Conservation (phyloP, 2,797 vertebrate species). For the Hoplostethus atlanticus region DNA sequence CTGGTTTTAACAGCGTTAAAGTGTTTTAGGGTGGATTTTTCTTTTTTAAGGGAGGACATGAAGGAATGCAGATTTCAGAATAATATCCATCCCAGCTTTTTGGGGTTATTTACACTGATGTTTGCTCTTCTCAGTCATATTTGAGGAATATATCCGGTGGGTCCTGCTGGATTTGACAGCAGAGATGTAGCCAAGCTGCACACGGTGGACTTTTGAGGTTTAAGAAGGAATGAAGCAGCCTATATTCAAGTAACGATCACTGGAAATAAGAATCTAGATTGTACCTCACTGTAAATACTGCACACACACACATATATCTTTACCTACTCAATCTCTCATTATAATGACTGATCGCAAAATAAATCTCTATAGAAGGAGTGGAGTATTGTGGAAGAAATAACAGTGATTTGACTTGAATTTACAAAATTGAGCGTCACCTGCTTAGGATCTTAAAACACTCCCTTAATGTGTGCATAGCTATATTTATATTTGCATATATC, state of each 20-base stretch:
- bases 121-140: constrained; percentile 1
- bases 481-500: constrained; percentile 1
- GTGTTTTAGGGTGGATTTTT: too few species aligned
- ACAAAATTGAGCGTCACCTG: too few species aligned
- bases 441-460: too few species aligned
- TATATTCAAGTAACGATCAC: constrained; percentile 36
- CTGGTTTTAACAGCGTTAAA: too few species aligned
- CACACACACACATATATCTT: constrained; percentile 1
- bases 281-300: constrained; percentile 20
- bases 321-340: background rate
- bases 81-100: background rate
- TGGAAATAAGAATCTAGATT: constrained; percentile 24
- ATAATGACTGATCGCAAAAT: background rate
- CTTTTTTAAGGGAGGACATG: background rate
- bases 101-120: background rate
- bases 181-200: background rate
- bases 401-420: too few species aligned
- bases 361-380: too few species aligned
- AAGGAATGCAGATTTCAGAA: constrained; percentile 11
- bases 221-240: constrained; percentile 36
- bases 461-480: too few species aligned
- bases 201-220: background rate
- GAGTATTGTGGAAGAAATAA: background rate
- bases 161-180: background rate
- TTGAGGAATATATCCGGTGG: background rate